Base-by-base conservation (phyloP, 2,888 invertebrate genomes). In the Teleiodes luculella region DNA sequence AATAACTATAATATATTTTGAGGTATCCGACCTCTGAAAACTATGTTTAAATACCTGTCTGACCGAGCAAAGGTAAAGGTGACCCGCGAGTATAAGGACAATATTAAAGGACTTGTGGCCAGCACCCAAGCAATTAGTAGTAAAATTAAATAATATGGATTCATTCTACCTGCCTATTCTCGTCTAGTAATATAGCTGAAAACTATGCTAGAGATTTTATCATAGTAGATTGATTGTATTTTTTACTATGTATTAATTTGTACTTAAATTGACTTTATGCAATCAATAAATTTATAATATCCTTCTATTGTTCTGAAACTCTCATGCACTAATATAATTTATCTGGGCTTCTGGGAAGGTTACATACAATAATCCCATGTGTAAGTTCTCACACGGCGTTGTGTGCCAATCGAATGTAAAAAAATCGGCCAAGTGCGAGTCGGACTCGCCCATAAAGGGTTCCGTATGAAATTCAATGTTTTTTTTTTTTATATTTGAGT, bases 41-140 rank as follows among this genome's bases (percentile, higher is more conserved):
- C 16, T 14, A 13, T 28, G n/a, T 47, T 47, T 47, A 47, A 47
- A 31, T 47, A 33, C 45, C 45, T 36, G 13, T 10, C 18, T 46
- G 31, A 47, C 46, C 33, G 46, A 14, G 13, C 4, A 24, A 39
- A 30, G 31, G 31, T 68, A 67, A 64, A 76, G 71, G 46, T 47
- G 46, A 31, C 10, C 4, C 11, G 18, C 7, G 16, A n/a, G n/a
- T n/a, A 13, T 13, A 33, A 31, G 46, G 46, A 30, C 31, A 13
- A 46, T 47, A 28, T 10, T 31, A 14, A 11, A n/a, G 20, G 2
- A 45, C 24, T 16, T 16, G 6, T 24, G 3, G 24, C 24, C 6
- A 24, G 24, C 24, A 24, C 6, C 24, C 24, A 24, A 24, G 24
- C 24, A 24, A 24, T 4, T 24, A 24, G 24, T 24, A 4, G 6